Percentiles rank a stretch among this genome's conserved stretches.
Evolutionary conservation across 2,888 invertebrate species (phyloP).

Genomic region (Mylabris sibirica): DNA sequence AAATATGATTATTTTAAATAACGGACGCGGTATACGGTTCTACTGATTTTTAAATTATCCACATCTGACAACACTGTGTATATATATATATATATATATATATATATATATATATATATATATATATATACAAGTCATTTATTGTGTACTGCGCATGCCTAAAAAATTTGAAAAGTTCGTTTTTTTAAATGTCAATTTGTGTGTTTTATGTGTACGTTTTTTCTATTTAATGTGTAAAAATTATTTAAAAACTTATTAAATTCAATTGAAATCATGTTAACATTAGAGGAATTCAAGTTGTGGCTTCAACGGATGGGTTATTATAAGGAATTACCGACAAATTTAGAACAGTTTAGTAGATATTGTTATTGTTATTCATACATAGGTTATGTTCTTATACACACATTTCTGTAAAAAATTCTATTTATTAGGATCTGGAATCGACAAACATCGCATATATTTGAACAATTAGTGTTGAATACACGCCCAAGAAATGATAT

Average conservation of each 20-base stretch:
- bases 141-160: background rate
- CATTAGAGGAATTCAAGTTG: background rate
- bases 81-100: too few species aligned
- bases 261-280: background rate
- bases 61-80: too few species aligned
- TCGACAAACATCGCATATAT: background rate
- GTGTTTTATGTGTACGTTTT: too few species aligned
- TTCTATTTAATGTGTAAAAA: background rate
- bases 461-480: background rate
- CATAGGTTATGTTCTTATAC: background rate
- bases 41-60: too few species aligned
- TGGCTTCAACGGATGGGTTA: conserved; percentile 2
- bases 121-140: too few species aligned
- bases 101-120: too few species aligned
- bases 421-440: background rate
- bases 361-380: background rate
- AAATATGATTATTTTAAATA: too few species aligned
- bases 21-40: too few species aligned
- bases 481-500: background rate
- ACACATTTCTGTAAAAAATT: background rate
- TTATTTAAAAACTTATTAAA: background rate
- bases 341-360: background rate
- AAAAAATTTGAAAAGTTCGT: background rate
- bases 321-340: background rate
- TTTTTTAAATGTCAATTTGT: background rate